Evolutionary conservation across 2,888 invertebrate genomes (phyloP).

Genomic region (Agrilus biguttatus): DNA sequence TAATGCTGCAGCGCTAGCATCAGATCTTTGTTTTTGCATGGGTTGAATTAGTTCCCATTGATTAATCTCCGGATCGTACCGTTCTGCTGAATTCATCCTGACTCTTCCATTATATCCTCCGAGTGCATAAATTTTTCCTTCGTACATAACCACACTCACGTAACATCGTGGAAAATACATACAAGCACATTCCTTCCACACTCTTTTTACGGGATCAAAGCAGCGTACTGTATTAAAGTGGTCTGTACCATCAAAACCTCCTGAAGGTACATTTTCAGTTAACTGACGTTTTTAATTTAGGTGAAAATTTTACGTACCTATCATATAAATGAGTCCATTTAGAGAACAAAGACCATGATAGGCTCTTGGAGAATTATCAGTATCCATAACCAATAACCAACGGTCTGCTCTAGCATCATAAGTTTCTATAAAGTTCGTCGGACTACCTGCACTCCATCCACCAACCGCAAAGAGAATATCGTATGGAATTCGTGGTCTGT

Average conservation of each 20-base stretch:
- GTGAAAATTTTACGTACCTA: constrained; percentile 29
- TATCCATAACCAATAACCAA: constrained; percentile 58
- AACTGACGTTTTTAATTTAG: background rate
- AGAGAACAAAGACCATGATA: constrained; percentile 67
- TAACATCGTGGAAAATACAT: constrained; percentile 67
- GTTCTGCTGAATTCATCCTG: constrained; percentile 63
- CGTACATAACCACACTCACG: constrained; percentile 57
- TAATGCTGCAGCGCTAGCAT: constrained; percentile 59
- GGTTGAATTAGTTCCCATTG: constrained; percentile 65
- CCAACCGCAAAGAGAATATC: constrained; percentile 72
- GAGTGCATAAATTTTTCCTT: constrained; percentile 63
- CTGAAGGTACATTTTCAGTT: constrained; percentile 7
- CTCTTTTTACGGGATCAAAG: constrained; percentile 61
- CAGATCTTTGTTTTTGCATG: constrained; percentile 64
- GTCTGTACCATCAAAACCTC: constrained; percentile 68
- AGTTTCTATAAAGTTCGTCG: constrained; percentile 64
- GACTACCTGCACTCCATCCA: constrained; percentile 75
- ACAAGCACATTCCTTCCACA: constrained; percentile 62
- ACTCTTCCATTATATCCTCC: constrained; percentile 71
- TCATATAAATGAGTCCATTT: constrained; percentile 58
- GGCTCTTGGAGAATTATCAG: constrained; percentile 54
- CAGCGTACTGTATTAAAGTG: constrained; percentile 67
- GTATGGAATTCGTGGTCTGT: constrained; percentile 59
- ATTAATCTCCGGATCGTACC: constrained; percentile 60
- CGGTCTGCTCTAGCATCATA: constrained; percentile 66